These are phyloP conservation scores for Tanypteryx hageni DNA, from an alignment of 2,888 invertebrate genomes.

Conservation along the genomic window DNA sequence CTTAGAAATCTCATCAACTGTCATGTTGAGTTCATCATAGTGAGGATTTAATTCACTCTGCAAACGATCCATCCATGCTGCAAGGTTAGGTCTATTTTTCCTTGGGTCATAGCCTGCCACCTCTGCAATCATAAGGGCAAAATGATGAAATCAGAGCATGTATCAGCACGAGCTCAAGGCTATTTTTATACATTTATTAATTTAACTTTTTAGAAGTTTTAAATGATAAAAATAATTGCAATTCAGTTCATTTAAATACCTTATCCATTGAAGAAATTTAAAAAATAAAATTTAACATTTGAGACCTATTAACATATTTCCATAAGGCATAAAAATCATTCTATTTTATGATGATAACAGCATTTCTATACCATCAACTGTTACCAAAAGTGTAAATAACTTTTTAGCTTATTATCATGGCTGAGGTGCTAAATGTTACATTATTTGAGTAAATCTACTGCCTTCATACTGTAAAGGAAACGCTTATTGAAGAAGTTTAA, in stretches of 20 bases:
- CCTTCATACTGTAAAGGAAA: too few species aligned
- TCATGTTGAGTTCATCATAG: constrained; percentile 71
- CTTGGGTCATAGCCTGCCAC: constrained; percentile 73
- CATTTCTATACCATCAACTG: too few species aligned
- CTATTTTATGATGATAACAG: too few species aligned
- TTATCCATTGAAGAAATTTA: too few species aligned
- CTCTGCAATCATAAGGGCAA: constrained; percentile 68
- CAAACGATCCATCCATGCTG: constrained; percentile 73
- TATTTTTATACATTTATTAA: not conserved
- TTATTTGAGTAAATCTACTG: too few species aligned
- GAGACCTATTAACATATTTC: too few species aligned
- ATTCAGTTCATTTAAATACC: not conserved
- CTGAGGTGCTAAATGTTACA: too few species aligned
- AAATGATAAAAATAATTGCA: not conserved
- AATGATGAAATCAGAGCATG: not conserved
- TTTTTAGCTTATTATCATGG: too few species aligned
- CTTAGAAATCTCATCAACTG: constrained; percentile 5
- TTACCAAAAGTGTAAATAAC: too few species aligned
- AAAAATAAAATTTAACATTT: too few species aligned
- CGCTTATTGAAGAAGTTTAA: too few species aligned
- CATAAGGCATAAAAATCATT: too few species aligned
- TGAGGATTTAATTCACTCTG: constrained; percentile 72
- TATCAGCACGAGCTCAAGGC: not conserved
- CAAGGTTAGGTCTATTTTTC: constrained; percentile 71
- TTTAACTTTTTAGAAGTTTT: not conserved